Base-by-base conservation (phyloP, 2,888 invertebrate species). In the Ormyrus thymus region DNA sequence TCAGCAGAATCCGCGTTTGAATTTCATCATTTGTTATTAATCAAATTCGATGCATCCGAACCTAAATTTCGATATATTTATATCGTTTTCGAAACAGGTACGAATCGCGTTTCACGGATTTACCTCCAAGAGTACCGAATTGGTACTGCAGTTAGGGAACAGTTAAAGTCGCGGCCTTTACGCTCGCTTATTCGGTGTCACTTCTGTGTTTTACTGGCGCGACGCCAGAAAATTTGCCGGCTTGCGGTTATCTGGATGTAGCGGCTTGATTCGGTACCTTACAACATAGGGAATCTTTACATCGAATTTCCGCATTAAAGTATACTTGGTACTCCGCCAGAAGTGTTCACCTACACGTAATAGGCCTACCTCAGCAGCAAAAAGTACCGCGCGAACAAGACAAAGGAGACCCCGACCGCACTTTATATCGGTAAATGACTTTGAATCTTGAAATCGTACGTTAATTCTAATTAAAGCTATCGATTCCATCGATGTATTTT, bases 221-320 rank as follows among this genome's bases (percentile, higher is more conserved):
- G 0, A 10, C 7, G 65, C 65, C 65, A 65, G 29, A 51, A 13
- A 48, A 65, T 65, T 65, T 65, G 15, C 48, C 29, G 65, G 11
- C 51, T 10, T 13, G 64, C 0, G 51, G 29, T 65, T 65, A 51
- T 65, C 51, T 11, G 62, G n/a, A 48, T n/a, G n/a, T 48, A 51
- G 29, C 29, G 4, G 48, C 46, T 13, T n/a, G n/a, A 62, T 10
- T 62, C 62, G n/a, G 29, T 65, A 51, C 51, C 65, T 65, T 65
- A 65, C 51, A 65, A 65, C 51, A 51, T n/a, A 65, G 48, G 43
- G 29, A n/a, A 53, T 43, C 51, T 53, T 53, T 29, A 53, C 62
- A 66, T 66, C 53, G 66, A 53, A 66, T 66, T 66, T 66, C 66
- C 53, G n/a, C 29, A 43, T 29, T 65, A 62, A n/a, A n/a, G 3